Conservation (phyloP, 2,888 invertebrate species). For the Drosophila borborema region DNA sequence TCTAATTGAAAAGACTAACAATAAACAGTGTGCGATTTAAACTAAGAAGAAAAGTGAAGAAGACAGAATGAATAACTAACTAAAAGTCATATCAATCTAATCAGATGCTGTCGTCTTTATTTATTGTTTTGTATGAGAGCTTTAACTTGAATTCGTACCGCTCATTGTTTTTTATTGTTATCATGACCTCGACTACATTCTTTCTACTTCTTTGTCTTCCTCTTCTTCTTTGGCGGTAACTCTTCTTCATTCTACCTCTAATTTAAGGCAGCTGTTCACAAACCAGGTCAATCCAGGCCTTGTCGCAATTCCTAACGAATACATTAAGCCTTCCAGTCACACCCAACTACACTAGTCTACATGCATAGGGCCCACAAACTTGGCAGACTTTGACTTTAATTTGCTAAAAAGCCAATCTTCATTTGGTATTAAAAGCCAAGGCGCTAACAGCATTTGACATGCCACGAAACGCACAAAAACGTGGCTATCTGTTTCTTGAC, state of each 20-base stretch:
- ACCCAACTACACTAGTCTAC: neutral
- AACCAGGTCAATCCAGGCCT: conserved; percentile 6
- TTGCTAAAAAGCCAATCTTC: conserved; percentile 70
- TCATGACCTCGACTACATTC: neutral
- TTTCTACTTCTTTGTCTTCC: neutral
- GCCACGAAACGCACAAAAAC: conserved; percentile 44
- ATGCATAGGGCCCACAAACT: conserved; percentile 3
- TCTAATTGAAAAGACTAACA: too few relatives aligned
- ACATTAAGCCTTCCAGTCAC: conserved; percentile 16
- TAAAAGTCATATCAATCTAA: neutral
- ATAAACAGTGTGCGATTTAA: too few relatives aligned
- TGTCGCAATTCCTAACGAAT: conserved; percentile 10
- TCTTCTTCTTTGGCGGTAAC: neutral
- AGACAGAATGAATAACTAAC: neutral
- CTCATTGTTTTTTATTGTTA: neutral
- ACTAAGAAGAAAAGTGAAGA: neutral
- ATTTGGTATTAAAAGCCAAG: conserved; percentile 64
- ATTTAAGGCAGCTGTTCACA: conserved; percentile 7
- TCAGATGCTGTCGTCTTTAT: neutral
- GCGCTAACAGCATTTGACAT: conserved; percentile 68
- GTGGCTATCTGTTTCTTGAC: conserved; percentile 20
- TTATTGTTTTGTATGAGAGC: neutral
- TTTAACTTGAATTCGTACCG: neutral
- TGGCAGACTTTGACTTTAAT: conserved; percentile 58
- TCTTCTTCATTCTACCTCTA: neutral